These are phyloP conservation scores for Drosophila neocordata DNA, from an alignment of 1,140 invertebrate genomes.

Conservation along the genomic window DNA sequence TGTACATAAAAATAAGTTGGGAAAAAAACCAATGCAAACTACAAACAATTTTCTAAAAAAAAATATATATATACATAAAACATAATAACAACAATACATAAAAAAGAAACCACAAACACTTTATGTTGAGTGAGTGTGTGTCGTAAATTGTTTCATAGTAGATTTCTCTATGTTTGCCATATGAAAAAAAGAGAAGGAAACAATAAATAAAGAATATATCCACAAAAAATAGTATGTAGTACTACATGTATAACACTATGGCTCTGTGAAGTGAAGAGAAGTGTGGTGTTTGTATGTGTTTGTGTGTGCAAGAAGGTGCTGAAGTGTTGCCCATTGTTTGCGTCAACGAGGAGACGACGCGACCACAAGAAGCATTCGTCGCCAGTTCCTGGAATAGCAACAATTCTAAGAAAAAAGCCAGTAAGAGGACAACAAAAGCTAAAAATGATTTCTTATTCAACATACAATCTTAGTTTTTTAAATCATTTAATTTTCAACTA, in stretches of 20 bases:
- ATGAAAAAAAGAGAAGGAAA: slow-evolving; percentile 31
- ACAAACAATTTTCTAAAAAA: slow-evolving; percentile 73
- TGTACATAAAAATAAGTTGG: slow-evolving; percentile 50
- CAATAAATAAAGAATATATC: slow-evolving; percentile 80
- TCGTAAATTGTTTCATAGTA: slow-evolving; percentile 50
- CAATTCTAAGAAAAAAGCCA: background rate
- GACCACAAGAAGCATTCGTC: slow-evolving; percentile 20
- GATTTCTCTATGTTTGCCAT: background rate
- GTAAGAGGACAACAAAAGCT: background rate
- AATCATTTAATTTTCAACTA: background rate
- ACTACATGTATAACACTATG: slow-evolving; percentile 27
- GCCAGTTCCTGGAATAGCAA: slow-evolving; percentile 32
- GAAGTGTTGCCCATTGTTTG: slow-evolving; percentile 73
- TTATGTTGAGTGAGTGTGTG: slow-evolving; percentile 59
- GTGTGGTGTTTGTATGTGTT: slow-evolving; percentile 19
- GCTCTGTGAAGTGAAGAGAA: slow-evolving; percentile 14
- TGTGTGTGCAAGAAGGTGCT: slow-evolving; percentile 61
- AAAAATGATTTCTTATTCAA: background rate
- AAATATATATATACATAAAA: slow-evolving; percentile 43
- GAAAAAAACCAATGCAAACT: slow-evolving; percentile 47
- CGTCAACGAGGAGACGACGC: slow-evolving; percentile 46
- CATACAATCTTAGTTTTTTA: background rate
- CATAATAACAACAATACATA: slow-evolving; percentile 28
- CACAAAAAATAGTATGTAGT: slow-evolving; percentile 41
- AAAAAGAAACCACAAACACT: slow-evolving; percentile 70